A percentile compares a stretch with the other conserved stretches of the same genome.
Evolutionary conservation across 2,113 vertebrate species (phyloP).

Genomic region (Tragelaphus buxtoni): DNA sequence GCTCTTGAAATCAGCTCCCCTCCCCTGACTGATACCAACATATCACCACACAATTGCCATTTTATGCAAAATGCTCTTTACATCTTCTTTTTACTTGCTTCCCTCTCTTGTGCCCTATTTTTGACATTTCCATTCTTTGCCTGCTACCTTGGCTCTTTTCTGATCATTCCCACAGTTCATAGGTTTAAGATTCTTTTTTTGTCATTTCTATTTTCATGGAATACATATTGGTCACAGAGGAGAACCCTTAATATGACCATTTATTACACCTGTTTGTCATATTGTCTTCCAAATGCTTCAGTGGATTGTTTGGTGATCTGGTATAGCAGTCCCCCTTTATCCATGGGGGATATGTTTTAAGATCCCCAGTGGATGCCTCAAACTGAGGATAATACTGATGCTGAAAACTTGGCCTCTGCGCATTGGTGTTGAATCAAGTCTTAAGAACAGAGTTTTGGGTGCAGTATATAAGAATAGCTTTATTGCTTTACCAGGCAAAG

Average conservation of each 20-base stretch:
- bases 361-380: neutral
- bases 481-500: neutral
- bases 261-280: neutral
- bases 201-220: neutral
- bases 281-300: neutral
- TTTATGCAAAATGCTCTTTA: neutral
- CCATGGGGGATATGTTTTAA: neutral
- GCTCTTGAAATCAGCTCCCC: neutral
- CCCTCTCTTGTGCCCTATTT: neutral
- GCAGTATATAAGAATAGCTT: neutral
- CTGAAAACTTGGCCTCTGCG: neutral
- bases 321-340: neutral
- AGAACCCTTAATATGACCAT: neutral
- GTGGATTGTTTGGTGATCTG: neutral
- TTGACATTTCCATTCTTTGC: neutral
- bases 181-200: neutral
- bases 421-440: neutral
- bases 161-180: neutral
- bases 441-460: neutral
- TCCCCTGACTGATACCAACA: neutral
- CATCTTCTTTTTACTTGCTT: neutral
- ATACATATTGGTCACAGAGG: neutral
- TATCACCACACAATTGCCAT: neutral
- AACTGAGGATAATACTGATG: neutral
- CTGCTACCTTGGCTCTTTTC: neutral